A percentile compares a stretch with the other conserved stretches of the same genome.
Conservation (phyloP, 2,113 vertebrate genomes). For the Cnemophilus loriae region DNA sequence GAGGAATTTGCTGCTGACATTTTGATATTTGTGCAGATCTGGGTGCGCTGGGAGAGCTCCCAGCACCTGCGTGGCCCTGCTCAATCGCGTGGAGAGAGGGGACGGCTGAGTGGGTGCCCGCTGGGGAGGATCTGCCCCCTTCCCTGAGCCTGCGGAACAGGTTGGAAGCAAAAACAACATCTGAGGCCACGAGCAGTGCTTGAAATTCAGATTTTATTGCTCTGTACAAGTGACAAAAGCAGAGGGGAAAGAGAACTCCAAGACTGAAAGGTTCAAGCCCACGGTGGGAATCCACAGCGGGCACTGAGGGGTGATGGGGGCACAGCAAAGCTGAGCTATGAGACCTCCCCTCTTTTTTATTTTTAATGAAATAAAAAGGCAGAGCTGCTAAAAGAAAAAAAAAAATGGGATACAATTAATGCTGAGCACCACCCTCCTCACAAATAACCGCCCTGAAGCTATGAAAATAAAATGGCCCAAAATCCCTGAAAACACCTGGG, state of each 20-base stretch:
- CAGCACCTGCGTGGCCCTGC: background rate
- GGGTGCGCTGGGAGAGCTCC: background rate
- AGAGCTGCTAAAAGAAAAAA: background rate
- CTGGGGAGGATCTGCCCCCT: background rate
- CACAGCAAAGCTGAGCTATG: background rate
- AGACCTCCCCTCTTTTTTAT: background rate
- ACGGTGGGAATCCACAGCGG: background rate
- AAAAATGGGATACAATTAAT: background rate
- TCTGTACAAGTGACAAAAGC: background rate
- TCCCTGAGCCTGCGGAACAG: background rate
- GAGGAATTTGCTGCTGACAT: background rate
- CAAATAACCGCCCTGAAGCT: background rate
- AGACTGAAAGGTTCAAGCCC: background rate
- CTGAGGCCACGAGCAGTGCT: background rate
- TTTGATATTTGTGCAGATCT: background rate
- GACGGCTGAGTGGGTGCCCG: background rate
- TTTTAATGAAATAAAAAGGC: background rate
- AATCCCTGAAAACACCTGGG: background rate
- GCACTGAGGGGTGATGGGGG: background rate
- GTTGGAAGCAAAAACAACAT: background rate
- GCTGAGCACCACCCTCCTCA: background rate
- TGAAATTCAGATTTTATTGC: background rate
- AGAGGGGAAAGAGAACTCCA: background rate
- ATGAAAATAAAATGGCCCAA: background rate
- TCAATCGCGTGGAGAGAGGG: conserved; percentile 15